A percentile compares a stretch with the other conserved stretches of the same genome.
These are phyloP conservation scores for Sylvietta virens DNA, from an alignment of 2,113 vertebrate genomes.

Conservation along the genomic window DNA sequence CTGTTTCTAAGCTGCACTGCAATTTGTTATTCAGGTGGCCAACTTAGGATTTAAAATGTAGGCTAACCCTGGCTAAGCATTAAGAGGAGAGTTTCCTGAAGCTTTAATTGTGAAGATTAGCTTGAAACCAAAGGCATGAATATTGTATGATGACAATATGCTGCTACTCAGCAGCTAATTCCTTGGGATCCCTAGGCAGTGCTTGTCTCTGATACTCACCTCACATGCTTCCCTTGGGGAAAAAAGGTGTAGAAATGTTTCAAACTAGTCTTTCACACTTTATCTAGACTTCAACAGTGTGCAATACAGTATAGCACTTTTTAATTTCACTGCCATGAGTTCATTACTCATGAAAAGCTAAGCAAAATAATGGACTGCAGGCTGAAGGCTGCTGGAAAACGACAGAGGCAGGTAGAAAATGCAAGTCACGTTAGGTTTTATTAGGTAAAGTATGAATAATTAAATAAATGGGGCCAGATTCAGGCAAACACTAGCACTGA, in stretches of 20 bases:
- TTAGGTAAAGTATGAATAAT: background rate
- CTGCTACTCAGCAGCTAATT: background rate
- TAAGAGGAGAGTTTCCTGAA: background rate
- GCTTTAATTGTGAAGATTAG: slow-evolving; percentile 3
- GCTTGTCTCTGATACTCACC: background rate
- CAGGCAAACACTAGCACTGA: background rate
- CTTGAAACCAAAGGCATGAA: background rate
- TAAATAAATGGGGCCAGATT: background rate
- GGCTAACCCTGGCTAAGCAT: background rate
- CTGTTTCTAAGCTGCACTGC: background rate
- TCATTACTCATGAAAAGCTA: background rate
- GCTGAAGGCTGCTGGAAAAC: background rate
- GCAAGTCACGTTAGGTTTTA: background rate
- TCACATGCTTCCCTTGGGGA: background rate
- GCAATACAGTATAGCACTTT: background rate
- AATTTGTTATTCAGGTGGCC: background rate
- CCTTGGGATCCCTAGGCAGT: background rate
- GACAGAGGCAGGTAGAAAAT: background rate
- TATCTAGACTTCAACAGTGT: background rate
- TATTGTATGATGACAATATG: background rate
- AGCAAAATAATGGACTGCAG: background rate
- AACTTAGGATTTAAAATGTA: background rate
- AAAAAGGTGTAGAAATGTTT: background rate
- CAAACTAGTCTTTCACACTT: background rate
- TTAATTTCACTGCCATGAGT: background rate